phyloP scores from a whole-genome alignment of 2,113 vertebrate species.

The Solea solea region DNA sequence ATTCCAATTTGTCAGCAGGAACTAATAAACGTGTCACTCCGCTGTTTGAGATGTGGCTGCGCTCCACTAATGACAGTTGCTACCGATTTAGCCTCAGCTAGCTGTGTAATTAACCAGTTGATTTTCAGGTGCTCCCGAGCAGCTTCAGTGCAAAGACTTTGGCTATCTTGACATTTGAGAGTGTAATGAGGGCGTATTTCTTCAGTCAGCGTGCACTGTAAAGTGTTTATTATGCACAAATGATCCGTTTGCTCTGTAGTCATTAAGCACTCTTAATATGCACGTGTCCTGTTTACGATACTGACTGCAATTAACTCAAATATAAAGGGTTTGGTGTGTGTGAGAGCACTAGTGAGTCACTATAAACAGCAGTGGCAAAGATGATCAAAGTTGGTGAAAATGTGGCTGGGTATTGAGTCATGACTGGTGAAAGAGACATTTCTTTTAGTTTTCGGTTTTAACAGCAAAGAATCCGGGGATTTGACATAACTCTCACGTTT shows the following conservation, averaged over 20 bases:
- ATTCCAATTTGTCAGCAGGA: slow-evolving; percentile 60
- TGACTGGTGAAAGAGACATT: slow-evolving; percentile 23
- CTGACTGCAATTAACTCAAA: slow-evolving; percentile 45
- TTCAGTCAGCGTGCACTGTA: slow-evolving; percentile 28
- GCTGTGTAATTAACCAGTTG: slow-evolving; percentile 69
- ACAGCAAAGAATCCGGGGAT: no score
- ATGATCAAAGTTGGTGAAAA: slow-evolving; percentile 29
- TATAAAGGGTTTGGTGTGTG: slow-evolving; percentile 28
- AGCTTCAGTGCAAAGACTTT: slow-evolving; percentile 23
- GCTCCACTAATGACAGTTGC: slow-evolving; percentile 66
- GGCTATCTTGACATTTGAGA: slow-evolving; percentile 23
- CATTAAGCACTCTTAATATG: slow-evolving; percentile 52
- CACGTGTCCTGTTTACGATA: slow-evolving; percentile 61
- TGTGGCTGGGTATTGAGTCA: slow-evolving; percentile 12
- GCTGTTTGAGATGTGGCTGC: slow-evolving; percentile 44
- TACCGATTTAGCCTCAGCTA: slow-evolving; percentile 62
- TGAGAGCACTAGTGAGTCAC: slow-evolving; percentile 27
- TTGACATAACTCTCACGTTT: no score
- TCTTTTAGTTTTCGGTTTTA: no score
- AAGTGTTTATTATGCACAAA: slow-evolving; percentile 57
- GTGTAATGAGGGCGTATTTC: slow-evolving; percentile 34
- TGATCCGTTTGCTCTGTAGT: slow-evolving; percentile 42
- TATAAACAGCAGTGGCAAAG: slow-evolving; percentile 5
- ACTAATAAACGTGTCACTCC: slow-evolving; percentile 69
- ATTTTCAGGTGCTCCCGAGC: slow-evolving; percentile 55